phyloP scores from a whole-genome alignment of 2,888 invertebrate species.

The Hyposoter dolosus region DNA sequence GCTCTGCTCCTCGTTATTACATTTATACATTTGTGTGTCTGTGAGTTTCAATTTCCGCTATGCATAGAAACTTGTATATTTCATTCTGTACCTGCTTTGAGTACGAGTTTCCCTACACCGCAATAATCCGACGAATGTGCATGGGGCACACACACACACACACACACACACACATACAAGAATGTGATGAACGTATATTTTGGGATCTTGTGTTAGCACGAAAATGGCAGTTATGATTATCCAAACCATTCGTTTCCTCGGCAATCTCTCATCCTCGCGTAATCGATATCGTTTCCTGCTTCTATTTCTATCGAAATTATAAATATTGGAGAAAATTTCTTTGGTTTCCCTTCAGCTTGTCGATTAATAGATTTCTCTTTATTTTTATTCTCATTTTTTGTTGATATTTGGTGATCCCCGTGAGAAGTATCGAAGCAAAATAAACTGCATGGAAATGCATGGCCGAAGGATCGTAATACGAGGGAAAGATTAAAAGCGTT shows the following conservation, averaged over 20 bases:
- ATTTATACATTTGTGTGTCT: conserved; percentile 1
- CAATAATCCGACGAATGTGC: conserved; percentile 49
- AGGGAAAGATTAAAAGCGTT: conserved; percentile 22
- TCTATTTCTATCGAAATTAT: neutral
- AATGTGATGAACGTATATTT: neutral
- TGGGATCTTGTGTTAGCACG: neutral
- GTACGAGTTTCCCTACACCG: conserved; percentile 34
- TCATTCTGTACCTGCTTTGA: conserved; percentile 47
- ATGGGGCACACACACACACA: neutral
- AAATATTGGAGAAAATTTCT: neutral
- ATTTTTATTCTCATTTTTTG: too few relatives aligned
- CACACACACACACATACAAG: neutral
- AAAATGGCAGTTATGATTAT: conserved; percentile 9
- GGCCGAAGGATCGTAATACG: conserved; percentile 6
- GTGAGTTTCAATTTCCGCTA: conserved; percentile 49
- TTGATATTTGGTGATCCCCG: too few relatives aligned
- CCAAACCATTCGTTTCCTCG: conserved; percentile 52
- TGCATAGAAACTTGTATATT: conserved; percentile 42
- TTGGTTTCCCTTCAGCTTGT: neutral
- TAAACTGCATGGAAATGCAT: conserved; percentile 14
- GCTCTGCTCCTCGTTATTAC: neutral
- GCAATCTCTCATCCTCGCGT: conserved; percentile 30
- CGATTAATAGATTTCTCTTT: neutral
- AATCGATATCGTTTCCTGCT: neutral
- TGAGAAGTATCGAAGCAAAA: neutral